Evolutionary conservation across 2,888 invertebrate genomes (phyloP).

Genomic region (Coelinius sp.): DNA sequence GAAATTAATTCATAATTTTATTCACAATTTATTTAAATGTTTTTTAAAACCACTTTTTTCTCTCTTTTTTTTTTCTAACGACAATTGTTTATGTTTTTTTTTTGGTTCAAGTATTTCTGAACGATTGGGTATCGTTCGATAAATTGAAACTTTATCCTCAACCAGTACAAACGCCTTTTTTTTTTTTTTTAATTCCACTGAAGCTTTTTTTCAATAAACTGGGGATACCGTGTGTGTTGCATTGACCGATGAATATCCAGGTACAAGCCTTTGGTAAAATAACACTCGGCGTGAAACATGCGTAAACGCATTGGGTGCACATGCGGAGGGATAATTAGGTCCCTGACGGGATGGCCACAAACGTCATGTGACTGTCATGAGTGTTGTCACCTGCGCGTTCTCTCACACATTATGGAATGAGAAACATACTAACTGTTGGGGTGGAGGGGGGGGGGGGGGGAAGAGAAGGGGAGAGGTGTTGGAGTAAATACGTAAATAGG

Average conservation of each 20-base stretch:
- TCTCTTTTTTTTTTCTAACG: background rate
- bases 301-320: conserved; percentile 46
- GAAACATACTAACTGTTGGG: conserved; percentile 16
- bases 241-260: conserved; percentile 7
- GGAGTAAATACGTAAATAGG: conserved; percentile 16
- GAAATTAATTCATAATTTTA: too few species aligned
- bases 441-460: background rate
- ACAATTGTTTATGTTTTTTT: background rate
- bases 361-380: conserved; percentile 68
- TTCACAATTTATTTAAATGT: too few species aligned
- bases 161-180: conserved; percentile 5
- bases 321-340: conserved; percentile 67
- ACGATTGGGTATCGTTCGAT: background rate
- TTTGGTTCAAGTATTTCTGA: too few species aligned
- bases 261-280: conserved; percentile 45
- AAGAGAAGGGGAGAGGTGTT: conserved; percentile 7
- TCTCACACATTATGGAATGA: background rate
- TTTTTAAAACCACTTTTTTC: background rate
- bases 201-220: background rate
- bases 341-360: conserved; percentile 65
- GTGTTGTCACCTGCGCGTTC: conserved; percentile 62
- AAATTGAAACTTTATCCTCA: conserved; percentile 3
- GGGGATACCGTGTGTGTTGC: conserved; percentile 1
- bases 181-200: background rate
- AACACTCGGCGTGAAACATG: conserved; percentile 47